Conservation (phyloP, 1,140 invertebrate genomes). For the Heliconius melpomene region DNA sequence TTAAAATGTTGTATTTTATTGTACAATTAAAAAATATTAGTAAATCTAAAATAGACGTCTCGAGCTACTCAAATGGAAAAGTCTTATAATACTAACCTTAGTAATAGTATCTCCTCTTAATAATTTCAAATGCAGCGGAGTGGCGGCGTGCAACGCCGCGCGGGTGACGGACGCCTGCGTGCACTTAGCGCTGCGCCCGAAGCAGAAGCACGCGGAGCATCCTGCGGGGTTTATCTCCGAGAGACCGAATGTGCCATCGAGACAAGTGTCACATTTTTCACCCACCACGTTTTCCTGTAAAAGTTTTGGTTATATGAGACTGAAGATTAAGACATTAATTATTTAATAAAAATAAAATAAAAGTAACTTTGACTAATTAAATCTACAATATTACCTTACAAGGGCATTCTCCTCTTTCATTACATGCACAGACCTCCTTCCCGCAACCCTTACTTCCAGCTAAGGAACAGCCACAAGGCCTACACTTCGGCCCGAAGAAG, state of each 20-base stretch:
- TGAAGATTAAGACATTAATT: no score
- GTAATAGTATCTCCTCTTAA: conserved; percentile 41
- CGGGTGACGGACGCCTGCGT: conserved; percentile 89
- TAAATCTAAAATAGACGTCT: no score
- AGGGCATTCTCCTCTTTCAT: conserved; percentile 90
- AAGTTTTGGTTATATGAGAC: conserved; percentile 4
- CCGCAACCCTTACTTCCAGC: conserved; percentile 84
- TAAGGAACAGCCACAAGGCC: conserved; percentile 88
- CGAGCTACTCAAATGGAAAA: neutral
- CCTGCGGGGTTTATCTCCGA: conserved; percentile 87
- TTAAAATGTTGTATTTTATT: no score
- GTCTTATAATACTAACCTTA: neutral
- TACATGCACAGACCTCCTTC: conserved; percentile 86
- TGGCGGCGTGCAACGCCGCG: conserved; percentile 85
- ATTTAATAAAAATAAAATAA: neutral
- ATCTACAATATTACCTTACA: conserved; percentile 85
- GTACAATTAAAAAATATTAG: no score
- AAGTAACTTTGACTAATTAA: neutral
- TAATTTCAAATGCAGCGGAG: conserved; percentile 69
- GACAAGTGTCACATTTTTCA: conserved; percentile 91
- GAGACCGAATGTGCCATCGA: conserved; percentile 91
- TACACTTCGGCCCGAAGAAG: conserved; percentile 94
- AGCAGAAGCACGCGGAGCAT: conserved; percentile 95
- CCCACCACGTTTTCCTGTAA: conserved; percentile 89
- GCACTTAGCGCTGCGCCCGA: conserved; percentile 89